Evolutionary conservation across 2,888 invertebrate genomes (phyloP).

Genomic region (Cryptocheilus praepositus): DNA sequence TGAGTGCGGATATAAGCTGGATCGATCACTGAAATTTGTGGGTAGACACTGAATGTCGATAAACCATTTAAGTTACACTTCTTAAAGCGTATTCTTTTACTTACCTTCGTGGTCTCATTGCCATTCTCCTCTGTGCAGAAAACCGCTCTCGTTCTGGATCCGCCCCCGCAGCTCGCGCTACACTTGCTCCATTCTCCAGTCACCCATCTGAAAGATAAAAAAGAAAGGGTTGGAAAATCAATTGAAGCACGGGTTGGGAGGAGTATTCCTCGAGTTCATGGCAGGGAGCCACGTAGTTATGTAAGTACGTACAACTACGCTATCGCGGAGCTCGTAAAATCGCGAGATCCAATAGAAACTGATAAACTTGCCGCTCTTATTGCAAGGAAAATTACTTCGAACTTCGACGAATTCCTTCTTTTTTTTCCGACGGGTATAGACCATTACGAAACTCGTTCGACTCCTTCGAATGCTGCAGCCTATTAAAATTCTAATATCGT

Average conservation of each 20-base stretch:
- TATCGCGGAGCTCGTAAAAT: conserved; percentile 8
- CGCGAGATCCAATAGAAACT: conserved; percentile 9
- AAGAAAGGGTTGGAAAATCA: conserved; percentile 8
- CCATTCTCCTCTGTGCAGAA: conserved; percentile 89
- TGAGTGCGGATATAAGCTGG: too few relatives aligned
- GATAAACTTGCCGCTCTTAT: conserved; percentile 24
- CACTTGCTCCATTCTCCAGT: conserved; percentile 93
- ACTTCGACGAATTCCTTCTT: background rate
- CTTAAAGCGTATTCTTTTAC: conserved; percentile 47
- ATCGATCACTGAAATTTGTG: too few relatives aligned
- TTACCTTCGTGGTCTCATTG: conserved; percentile 86
- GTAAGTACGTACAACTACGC: conserved; percentile 9
- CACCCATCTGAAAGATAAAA: conserved; percentile 83
- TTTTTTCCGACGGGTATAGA: too few relatives aligned
- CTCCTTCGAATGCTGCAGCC: too few relatives aligned
- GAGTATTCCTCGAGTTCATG: conserved; percentile 20
- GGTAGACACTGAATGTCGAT: background rate
- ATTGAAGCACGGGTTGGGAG: background rate
- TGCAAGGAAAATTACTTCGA: background rate
- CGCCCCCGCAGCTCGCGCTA: conserved; percentile 91
- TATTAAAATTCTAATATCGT: too few relatives aligned
- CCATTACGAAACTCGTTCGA: too few relatives aligned
- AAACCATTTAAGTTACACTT: conserved; percentile 6
- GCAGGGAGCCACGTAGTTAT: conserved; percentile 30
- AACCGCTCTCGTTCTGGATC: conserved; percentile 86